These are phyloP conservation scores for Anthopleura sola DNA, from an alignment of 64 coral and sea anemone genomes.

Conservation along the genomic window DNA sequence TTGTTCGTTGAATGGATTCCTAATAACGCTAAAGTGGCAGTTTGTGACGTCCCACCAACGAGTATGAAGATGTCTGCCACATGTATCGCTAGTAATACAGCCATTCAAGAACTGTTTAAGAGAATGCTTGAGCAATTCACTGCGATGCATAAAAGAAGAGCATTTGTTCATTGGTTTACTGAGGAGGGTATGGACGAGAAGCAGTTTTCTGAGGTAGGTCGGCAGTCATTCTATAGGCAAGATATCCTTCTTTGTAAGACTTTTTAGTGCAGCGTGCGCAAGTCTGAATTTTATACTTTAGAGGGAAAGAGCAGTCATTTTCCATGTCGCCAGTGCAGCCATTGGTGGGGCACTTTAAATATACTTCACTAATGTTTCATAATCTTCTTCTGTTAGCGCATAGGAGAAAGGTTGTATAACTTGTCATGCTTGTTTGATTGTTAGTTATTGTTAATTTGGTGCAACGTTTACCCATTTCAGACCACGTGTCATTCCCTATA, in stretches of 20 bases:
- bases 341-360: too few relatives aligned
- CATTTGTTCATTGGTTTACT: constrained; percentile 90
- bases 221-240: neutral
- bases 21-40: constrained; percentile 64
- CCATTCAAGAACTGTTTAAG: constrained; percentile 72
- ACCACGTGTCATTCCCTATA: too few relatives aligned
- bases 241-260: neutral
- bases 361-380: too few relatives aligned
- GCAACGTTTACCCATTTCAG: too few relatives aligned
- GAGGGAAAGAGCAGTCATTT: too few relatives aligned
- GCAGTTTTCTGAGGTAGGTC: constrained; percentile 71
- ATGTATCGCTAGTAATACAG: constrained; percentile 65
- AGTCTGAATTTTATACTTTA: too few relatives aligned
- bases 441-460: too few relatives aligned
- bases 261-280: too few relatives aligned
- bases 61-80: constrained; percentile 69
- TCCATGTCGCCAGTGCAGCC: too few relatives aligned
- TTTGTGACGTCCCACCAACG: constrained; percentile 53
- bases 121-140: constrained; percentile 51
- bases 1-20: constrained; percentile 64
- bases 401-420: too few relatives aligned
- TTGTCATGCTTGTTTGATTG: too few relatives aligned
- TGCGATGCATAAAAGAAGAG: constrained; percentile 68
- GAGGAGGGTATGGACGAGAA: constrained; percentile 83
- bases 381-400: too few relatives aligned